phyloP scores from a whole-genome alignment of 2,888 invertebrate species.

The Lithosia quadra region DNA sequence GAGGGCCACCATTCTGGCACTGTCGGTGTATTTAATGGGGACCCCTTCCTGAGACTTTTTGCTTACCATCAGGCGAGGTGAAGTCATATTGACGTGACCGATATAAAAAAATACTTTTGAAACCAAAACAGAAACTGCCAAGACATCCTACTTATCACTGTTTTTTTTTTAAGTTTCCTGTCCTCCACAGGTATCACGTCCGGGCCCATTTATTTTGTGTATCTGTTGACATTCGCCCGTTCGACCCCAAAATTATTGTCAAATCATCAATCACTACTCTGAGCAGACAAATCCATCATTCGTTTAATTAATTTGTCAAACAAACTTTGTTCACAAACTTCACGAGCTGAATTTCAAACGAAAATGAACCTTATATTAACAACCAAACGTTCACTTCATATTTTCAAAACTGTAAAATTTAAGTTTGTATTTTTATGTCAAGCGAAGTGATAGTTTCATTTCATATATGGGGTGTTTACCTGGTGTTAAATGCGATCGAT shows the following conservation, averaged over 20 bases:
- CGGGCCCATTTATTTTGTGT: constrained; percentile 42
- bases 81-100: no score
- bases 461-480: constrained; percentile 66
- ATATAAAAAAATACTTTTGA: no score
- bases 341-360: constrained; percentile 21
- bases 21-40: no score
- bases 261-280: constrained; percentile 74
- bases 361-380: constrained; percentile 40
- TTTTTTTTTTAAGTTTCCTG: constrained; percentile 18
- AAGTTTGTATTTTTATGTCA: constrained; percentile 50
- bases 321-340: constrained; percentile 35
- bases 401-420: constrained; percentile 23
- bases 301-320: constrained; percentile 69
- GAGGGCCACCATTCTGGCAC: no score
- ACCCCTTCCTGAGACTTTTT: no score
- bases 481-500: constrained; percentile 64
- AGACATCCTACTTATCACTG: neutral
- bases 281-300: constrained; percentile 65
- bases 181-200: constrained; percentile 28
- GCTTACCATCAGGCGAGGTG: no score
- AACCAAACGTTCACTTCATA: constrained; percentile 15
- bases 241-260: constrained; percentile 68
- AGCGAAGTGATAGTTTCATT: constrained; percentile 60
- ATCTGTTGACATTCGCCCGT: constrained; percentile 61
- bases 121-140: neutral